These are phyloP conservation scores for Calameuta idolon DNA, from an alignment of 2,888 invertebrate genomes.

Conservation along the genomic window DNA sequence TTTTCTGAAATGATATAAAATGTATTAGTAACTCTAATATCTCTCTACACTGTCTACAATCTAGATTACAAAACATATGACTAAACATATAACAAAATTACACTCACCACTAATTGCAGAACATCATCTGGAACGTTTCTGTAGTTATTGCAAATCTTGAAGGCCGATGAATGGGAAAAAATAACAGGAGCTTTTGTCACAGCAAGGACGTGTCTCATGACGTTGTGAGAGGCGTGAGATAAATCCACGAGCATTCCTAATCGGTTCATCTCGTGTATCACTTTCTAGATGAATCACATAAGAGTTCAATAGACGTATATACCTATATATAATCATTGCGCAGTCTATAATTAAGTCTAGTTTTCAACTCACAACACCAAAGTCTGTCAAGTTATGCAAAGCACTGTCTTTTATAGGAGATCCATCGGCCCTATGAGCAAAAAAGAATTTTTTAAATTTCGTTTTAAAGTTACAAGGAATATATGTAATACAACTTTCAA, in stretches of 20 bases:
- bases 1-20: slow-evolving; percentile 67
- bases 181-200: slow-evolving; percentile 72
- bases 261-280: slow-evolving; percentile 75
- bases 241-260: slow-evolving; percentile 75
- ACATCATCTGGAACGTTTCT: slow-evolving; percentile 74
- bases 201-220: slow-evolving; percentile 71
- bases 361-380: slow-evolving; percentile 60
- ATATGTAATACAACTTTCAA: no score
- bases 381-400: slow-evolving; percentile 63
- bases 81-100: no score
- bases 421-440: slow-evolving; percentile 63
- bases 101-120: slow-evolving; percentile 68
- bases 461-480: neutral
- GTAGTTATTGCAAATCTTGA: slow-evolving; percentile 67
- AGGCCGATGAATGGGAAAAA: slow-evolving; percentile 74
- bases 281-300: slow-evolving; percentile 57
- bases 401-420: slow-evolving; percentile 52
- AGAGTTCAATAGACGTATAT: neutral
- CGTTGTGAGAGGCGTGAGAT: slow-evolving; percentile 72
- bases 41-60: no score
- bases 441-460: neutral
- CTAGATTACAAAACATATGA: no score
- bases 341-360: slow-evolving; percentile 13
- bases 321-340: neutral
- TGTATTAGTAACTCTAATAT: no score